A percentile compares a stretch with the other conserved stretches of the same genome.
Evolutionary conservation across 2,113 vertebrate genomes (phyloP).

Genomic region (Nesospiza acunhae): DNA sequence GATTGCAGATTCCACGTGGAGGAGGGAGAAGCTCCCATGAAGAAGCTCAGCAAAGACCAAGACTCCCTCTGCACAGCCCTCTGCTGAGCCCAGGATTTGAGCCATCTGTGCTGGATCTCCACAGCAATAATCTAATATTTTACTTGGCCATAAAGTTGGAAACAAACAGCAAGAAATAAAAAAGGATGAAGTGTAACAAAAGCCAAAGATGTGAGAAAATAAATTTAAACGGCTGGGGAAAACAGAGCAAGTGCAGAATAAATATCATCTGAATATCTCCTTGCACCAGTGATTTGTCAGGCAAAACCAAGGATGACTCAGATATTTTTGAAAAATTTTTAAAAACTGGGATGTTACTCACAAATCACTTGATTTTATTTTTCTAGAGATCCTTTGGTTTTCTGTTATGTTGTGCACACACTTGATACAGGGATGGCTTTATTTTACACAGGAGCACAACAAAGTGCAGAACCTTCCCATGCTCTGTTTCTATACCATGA

Average conservation of each 20-base stretch:
- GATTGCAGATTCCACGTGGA: neutral
- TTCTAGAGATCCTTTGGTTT: neutral
- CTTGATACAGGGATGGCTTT: neutral
- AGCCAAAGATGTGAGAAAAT: neutral
- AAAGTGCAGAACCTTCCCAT: neutral
- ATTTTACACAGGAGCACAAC: neutral
- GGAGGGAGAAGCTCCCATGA: neutral
- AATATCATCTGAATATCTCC: neutral
- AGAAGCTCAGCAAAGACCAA: neutral
- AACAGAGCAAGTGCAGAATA: neutral
- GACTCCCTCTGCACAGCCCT: neutral
- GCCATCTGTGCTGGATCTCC: slow-evolving; percentile 5
- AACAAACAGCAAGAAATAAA: neutral
- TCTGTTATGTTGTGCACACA: neutral
- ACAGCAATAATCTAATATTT: neutral
- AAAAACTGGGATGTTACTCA: neutral
- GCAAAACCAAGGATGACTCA: neutral
- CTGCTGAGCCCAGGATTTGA: neutral
- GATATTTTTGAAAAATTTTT: neutral
- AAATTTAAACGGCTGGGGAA: neutral
- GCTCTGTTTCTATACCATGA: neutral
- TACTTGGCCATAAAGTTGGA: neutral
- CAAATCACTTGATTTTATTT: neutral
- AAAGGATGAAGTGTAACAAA: neutral
- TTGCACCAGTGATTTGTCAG: neutral